These are phyloP conservation scores for Stigmatopora nigra DNA, from an alignment of 2,113 vertebrate species.

Conservation along the genomic window DNA sequence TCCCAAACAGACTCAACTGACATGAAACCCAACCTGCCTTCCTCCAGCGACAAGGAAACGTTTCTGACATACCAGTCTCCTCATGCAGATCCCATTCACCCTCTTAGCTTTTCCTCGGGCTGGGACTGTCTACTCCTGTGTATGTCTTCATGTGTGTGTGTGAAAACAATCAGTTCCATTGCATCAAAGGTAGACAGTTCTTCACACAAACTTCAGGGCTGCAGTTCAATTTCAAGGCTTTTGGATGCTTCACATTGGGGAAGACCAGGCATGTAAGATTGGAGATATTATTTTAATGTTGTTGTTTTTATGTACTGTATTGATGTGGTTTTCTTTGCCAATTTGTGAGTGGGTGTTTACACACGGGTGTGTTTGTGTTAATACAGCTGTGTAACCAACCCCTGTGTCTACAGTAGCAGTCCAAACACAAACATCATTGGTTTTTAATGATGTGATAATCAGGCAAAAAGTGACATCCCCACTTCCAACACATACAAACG, in stretches of 20 bases:
- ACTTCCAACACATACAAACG: background rate
- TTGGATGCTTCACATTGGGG: conserved; percentile 26
- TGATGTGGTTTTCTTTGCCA: conserved; percentile 31
- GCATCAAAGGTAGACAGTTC: conserved; percentile 15
- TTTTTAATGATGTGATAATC: conserved; percentile 59
- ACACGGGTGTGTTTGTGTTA: conserved; percentile 13
- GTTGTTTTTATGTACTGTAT: conserved; percentile 38
- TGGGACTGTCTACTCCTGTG: conserved; percentile 12
- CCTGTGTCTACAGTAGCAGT: conserved; percentile 45
- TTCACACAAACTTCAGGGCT: conserved; percentile 47
- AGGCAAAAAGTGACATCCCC: conserved; percentile 14
- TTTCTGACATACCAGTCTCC: conserved; percentile 41
- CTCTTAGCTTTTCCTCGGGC: conserved; percentile 36
- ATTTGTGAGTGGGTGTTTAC: conserved; percentile 28
- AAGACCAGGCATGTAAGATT: conserved; percentile 30
- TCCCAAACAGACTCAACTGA: conserved; percentile 18
- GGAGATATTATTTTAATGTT: conserved; percentile 31
- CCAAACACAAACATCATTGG: conserved; percentile 59
- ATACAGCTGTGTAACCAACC: conserved; percentile 57
- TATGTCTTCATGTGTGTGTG: conserved; percentile 21
- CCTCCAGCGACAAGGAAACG: conserved; percentile 22
- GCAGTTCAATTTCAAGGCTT: conserved; percentile 34
- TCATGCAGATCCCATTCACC: conserved; percentile 38
- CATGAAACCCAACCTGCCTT: conserved; percentile 55
- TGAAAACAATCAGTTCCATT: background rate